phyloP scores from a whole-genome alignment of 2,888 invertebrate genomes.

The Cremastinae sp. region DNA sequence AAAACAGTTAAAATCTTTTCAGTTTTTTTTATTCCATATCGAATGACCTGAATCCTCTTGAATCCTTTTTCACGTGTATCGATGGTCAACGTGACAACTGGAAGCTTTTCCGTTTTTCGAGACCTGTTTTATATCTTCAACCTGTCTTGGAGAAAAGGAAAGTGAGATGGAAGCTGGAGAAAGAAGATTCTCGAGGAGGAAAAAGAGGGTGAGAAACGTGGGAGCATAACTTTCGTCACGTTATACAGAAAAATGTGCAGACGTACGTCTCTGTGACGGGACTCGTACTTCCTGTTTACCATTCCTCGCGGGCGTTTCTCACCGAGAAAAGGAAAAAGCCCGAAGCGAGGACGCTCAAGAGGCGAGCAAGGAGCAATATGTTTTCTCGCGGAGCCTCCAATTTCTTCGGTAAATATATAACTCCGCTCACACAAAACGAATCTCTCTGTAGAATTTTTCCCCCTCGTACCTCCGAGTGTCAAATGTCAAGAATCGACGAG shows the following conservation, averaged over 20 bases:
- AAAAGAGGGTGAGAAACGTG: not conserved
- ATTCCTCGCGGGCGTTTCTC: constrained; percentile 18
- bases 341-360: constrained; percentile 16
- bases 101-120: no score
- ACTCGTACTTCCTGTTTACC: constrained; percentile 18
- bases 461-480: constrained; percentile 10
- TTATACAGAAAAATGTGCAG: not conserved
- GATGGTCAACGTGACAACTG: no score
- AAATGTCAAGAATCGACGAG: constrained; percentile 11
- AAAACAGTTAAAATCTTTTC: no score
- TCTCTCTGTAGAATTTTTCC: not conserved
- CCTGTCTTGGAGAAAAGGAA: no score
- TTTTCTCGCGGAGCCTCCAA: constrained; percentile 69
- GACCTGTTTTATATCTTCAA: no score
- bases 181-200: no score
- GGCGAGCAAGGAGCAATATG: constrained; percentile 69
- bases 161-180: constrained; percentile 11
- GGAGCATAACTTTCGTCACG: constrained; percentile 7
- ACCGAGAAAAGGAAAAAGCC: constrained; percentile 7
- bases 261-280: not conserved
- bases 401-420: constrained; percentile 66
- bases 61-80: no score
- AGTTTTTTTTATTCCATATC: no score
- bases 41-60: no score
- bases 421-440: constrained; percentile 24